These are phyloP conservation scores for Eulemur rufifrons DNA, from an alignment of 2,113 vertebrate species.

Conservation along the genomic window DNA sequence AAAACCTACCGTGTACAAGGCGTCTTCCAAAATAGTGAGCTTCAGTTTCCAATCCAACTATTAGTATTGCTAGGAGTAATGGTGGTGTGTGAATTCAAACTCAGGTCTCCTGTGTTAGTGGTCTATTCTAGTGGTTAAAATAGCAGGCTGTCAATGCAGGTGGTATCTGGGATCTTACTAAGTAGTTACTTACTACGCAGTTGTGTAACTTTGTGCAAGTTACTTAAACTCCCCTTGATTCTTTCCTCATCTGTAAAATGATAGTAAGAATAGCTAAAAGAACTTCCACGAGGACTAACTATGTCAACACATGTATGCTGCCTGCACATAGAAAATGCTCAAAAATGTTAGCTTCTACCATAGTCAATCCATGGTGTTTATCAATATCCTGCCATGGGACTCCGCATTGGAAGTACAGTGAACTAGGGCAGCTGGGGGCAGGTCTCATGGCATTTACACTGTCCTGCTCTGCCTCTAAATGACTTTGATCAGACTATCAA, in stretches of 20 bases:
- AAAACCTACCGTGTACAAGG: background rate
- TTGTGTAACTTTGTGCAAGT: background rate
- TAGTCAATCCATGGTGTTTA: background rate
- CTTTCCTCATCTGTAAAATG: background rate
- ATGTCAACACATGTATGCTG: too few relatives aligned
- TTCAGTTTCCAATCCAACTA: background rate
- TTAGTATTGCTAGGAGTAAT: background rate
- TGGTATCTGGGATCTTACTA: background rate
- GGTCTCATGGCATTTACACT: background rate
- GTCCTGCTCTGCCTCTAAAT: background rate
- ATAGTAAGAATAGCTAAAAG: background rate
- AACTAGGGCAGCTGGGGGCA: background rate
- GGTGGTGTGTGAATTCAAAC: too few relatives aligned
- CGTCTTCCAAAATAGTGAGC: background rate
- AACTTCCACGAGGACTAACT: background rate
- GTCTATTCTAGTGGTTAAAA: background rate
- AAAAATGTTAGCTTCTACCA: background rate
- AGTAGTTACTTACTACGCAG: background rate
- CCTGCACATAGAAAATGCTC: background rate
- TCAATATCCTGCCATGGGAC: background rate
- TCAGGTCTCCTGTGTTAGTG: too few relatives aligned
- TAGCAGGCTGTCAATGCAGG: background rate
- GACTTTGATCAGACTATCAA: background rate
- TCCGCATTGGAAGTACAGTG: background rate
- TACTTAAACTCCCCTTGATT: background rate